Evolutionary conservation across 2,797 vertebrate genomes (phyloP), one percentile per base, ranked within the genome.

Genomic region (Typhlichthys eigenmanni): DNA sequence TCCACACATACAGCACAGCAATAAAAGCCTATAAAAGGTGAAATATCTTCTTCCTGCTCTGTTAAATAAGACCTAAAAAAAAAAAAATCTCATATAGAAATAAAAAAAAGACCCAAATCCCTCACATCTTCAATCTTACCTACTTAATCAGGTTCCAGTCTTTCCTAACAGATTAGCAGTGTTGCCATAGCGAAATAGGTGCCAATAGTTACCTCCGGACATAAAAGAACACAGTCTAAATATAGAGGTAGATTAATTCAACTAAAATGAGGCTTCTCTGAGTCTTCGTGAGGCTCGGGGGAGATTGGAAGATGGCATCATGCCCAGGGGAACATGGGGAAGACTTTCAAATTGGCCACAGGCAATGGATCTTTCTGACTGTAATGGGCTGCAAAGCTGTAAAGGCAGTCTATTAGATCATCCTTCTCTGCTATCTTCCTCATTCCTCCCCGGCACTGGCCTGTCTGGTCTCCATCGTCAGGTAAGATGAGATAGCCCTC

Each of bases 391-490:
- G 49, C 49, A 55, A 69, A 71, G 69, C 57, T 14, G 32, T 29
- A 13, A 47, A 34, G 5, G 8, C 66, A 54, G 51, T 60, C 58
- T 55, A 69, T 64, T 71, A 64, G 55, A 78, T 76, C 64, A 84
- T 80, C 72, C 56, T 19, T 19, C 50, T 74, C 66, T 73, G 59
- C 64, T 10, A 47, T 56, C 24, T 66, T 55, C 77, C 68, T 78
- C 69, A 75, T 81, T 85, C 67, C 73, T 80, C 63, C 52, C 17
- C 17, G 4, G 34, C 60, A 62, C 68, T 70, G 55, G 68, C 62
- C 69, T 71, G 38, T 57, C 65, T 58, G 72, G 49, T 72, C 79
- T 75, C 78, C 66, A 71, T 70, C 78, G 79, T 57, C 69, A 78
- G 71, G 66, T 55, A 51, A 57, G 70, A 67, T 47, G 60, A 62